phyloP scores from a whole-genome alignment of 1,140 invertebrate species.

The Daktulosphaira vitifoliae region DNA sequence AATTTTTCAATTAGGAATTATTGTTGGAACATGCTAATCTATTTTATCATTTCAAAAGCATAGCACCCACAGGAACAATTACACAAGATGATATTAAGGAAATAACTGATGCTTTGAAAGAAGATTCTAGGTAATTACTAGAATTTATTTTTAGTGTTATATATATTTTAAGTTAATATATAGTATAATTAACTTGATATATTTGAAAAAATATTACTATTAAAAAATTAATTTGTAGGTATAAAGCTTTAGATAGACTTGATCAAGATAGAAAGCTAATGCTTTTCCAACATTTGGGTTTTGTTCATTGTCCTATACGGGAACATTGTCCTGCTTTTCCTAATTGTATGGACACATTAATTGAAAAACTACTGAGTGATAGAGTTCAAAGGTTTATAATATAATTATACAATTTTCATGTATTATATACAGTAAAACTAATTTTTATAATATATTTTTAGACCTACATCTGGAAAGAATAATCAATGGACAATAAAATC shows the following conservation, averaged over 20 bases:
- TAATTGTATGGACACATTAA: slow-evolving; percentile 81
- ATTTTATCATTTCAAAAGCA: slow-evolving; percentile 87
- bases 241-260: slow-evolving; percentile 82
- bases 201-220: too few species aligned
- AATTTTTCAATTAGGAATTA: slow-evolving; percentile 59
- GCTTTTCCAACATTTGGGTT: slow-evolving; percentile 89
- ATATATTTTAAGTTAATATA: too few species aligned
- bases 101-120: slow-evolving; percentile 82
- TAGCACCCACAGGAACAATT: slow-evolving; percentile 79
- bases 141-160: background rate
- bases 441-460: slow-evolving; percentile 39
- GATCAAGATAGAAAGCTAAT: slow-evolving; percentile 91
- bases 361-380: slow-evolving; percentile 63
- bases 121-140: slow-evolving; percentile 69
- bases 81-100: slow-evolving; percentile 90
- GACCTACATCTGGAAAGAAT: slow-evolving; percentile 58
- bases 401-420: slow-evolving; percentile 10
- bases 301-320: slow-evolving; percentile 87
- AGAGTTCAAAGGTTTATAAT: slow-evolving; percentile 56
- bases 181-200: too few species aligned
- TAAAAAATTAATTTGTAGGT: slow-evolving; percentile 57
- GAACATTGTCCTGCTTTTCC: slow-evolving; percentile 87
- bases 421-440: slow-evolving; percentile 2
- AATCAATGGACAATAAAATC: slow-evolving; percentile 57
- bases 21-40: slow-evolving; percentile 87